Evolutionary conservation across 2,113 vertebrate genomes (phyloP), one percentile per base, ranked within the genome.

Genomic region (Zingel zingel): DNA sequence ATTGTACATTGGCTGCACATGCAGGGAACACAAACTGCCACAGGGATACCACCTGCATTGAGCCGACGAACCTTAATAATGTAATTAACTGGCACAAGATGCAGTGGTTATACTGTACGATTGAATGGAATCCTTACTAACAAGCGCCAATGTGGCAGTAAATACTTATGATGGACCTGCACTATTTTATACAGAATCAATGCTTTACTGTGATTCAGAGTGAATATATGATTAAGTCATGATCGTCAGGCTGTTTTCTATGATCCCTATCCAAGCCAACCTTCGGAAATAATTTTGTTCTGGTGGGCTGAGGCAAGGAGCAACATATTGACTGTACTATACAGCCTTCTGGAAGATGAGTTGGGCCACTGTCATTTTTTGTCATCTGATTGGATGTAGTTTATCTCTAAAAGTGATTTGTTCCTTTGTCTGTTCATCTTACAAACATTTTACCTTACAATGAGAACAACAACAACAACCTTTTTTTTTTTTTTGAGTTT

Each of bases 261-360:
- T 56, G 56, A 66, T 23, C 48, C 23, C 51, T 39, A 16, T 45
- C 43, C 23, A 65, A 30, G 39, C 14, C 27, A 51, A 47, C 23
- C 9, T 74, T 47, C 8, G 12, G 8, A 67, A 62, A 25, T 36
- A 21, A 15, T 69, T 58, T 14, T 68, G 43, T 21, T 47, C 64
- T 67, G 21, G 15, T 30, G 3, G 69, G 23, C 25, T 66, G 72
- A 83, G 21, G 63, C 36, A 77, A 75, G 74, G 56, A 76, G 61
- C n/a, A 62, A 73, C 47, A 64, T 9, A 65, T 14, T 68, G 43
- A 33, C 36, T 65, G 12, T 59, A 25, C 16, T 23, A 8, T 11
- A 33, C n/a, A 78, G 59, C 62, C 45, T 25, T 16, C 10, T 30
- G 25, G 56, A 70, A 65, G 27, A 83, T 63, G 16, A 71, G 56